Percentiles rank a stretch among this genome's conserved stretches.
Evolutionary conservation across 2,797 vertebrate species (phyloP).

Genomic region (Pseudomugil tenellus): DNA sequence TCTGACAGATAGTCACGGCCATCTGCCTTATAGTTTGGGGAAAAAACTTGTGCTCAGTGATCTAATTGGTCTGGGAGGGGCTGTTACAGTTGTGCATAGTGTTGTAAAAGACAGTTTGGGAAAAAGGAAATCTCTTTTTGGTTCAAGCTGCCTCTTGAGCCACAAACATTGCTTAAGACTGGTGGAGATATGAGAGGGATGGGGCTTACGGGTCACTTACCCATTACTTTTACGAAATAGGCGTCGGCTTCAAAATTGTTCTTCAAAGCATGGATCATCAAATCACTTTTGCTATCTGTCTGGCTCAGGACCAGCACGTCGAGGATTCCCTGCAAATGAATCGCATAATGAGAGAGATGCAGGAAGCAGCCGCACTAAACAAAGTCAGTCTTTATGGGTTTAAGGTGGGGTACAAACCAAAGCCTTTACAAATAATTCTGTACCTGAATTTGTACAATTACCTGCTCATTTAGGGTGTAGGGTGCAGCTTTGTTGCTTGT

Average conservation of each 20-base stretch:
- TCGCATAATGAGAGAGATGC: conserved; percentile 38
- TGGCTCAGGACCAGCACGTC: conserved; percentile 93
- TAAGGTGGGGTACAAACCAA: neutral
- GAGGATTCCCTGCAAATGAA: conserved; percentile 90
- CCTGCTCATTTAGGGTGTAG: neutral
- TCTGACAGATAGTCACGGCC: conserved; percentile 34
- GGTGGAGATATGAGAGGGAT: conserved; percentile 2
- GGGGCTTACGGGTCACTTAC: conserved; percentile 82
- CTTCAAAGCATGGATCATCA: conserved; percentile 90
- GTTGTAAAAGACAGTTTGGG: neutral
- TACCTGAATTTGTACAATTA: neutral
- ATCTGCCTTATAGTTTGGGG: conserved; percentile 37
- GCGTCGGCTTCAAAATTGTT: conserved; percentile 98
- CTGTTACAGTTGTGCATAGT: neutral
- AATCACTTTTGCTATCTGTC: conserved; percentile 78
- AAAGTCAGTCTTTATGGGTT: conserved; percentile 8
- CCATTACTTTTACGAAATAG: conserved; percentile 98
- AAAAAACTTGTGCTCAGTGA: conserved; percentile 35
- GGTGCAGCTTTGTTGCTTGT: neutral
- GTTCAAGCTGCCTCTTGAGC: conserved; percentile 1
- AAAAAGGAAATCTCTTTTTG: neutral
- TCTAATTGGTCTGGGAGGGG: conserved; percentile 43
- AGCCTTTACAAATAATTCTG: neutral
- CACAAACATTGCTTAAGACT: neutral
- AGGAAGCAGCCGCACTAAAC: conserved; percentile 18